Base-by-base conservation (phyloP, 92 coral and sea anemone genomes). In the Heliopora coerulea region DNA sequence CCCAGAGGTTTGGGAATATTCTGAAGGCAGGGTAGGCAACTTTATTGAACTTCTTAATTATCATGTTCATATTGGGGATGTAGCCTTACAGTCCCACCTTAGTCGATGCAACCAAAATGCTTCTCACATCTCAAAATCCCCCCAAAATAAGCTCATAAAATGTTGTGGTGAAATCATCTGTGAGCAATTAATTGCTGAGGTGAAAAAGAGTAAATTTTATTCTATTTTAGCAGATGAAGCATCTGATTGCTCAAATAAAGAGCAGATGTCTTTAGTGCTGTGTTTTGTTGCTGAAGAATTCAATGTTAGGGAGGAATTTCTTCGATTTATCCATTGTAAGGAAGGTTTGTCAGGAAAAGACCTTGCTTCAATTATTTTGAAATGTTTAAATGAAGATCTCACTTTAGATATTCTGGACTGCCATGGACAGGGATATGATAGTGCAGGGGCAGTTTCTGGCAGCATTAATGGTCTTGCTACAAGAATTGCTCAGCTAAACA, bases 391-490 rank as follows among this genome's bases (percentile, higher is more conserved):
- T 59, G 65, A 59, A 29, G 65, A 59, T 12, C 39, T 59, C 10
- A 0, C 0, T 30, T 0, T 59, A 13, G 42, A 59, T 30, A 59
- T 59, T 18, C 42, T 0, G 39, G 33, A 59, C 65, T 59, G 65
- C 39, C 41, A 35, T 3, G 42, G 65, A 8, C 65, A 2, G 39
- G 65, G 35, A 18, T 59, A 59, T 32, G 65, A 59, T 59, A 35
- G 65, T 59, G 42, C 65, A 59, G 65, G 65, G 10, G 42, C 65
- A 0, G 65, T 59, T 59, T 21, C 65, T 25, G 42, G 65, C 39
- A 12, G 20, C 1, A 3, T 59, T 59, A 59, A 59, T 59, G 65
- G 65, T 20, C 39, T 59, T 27, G 32, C 65, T 10, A 35, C 65
- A 0, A 59, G 65, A 20, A 59, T 59, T 59, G 10, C 21, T 18